A percentile compares a stretch with the other conserved stretches of the same genome.
Evolutionary conservation across 2,888 invertebrate genomes (phyloP).

Genomic region (Elegia similella): DNA sequence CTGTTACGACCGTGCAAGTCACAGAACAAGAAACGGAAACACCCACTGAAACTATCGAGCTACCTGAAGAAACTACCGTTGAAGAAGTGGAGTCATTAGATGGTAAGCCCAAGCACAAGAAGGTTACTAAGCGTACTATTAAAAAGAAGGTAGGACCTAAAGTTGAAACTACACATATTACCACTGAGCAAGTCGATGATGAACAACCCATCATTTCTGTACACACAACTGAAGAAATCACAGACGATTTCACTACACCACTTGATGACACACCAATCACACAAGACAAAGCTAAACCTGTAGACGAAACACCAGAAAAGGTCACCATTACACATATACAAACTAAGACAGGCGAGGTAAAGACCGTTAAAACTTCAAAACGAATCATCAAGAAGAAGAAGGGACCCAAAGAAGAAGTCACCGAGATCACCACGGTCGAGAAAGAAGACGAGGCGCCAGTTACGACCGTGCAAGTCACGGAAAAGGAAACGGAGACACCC

Average conservation of each 20-base stretch:
- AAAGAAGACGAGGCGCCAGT: slow-evolving; percentile 11
- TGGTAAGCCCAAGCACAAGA: slow-evolving; percentile 41
- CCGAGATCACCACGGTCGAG: slow-evolving; percentile 10
- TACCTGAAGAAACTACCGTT: slow-evolving; percentile 29
- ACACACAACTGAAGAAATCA: slow-evolving; percentile 27
- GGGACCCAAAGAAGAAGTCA: slow-evolving; percentile 31
- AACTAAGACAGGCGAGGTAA: slow-evolving; percentile 46
- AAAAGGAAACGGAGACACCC: neutral
- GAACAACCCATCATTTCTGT: slow-evolving; percentile 25
- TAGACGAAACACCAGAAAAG: slow-evolving; percentile 42
- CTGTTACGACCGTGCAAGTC: slow-evolving; percentile 20
- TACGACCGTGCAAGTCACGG: slow-evolving; percentile 1
- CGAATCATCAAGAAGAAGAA: slow-evolving; percentile 37
- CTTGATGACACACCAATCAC: slow-evolving; percentile 23
- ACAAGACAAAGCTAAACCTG: slow-evolving; percentile 36
- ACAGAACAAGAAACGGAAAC: slow-evolving; percentile 27
- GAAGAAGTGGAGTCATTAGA: slow-evolving; percentile 36
- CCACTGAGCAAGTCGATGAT: slow-evolving; percentile 46
- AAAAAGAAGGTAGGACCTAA: slow-evolving; percentile 47
- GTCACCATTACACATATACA: slow-evolving; percentile 54
- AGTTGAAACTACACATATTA: slow-evolving; percentile 29
- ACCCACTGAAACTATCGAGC: neutral
- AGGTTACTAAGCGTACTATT: slow-evolving; percentile 49
- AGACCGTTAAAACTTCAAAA: slow-evolving; percentile 29
- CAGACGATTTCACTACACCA: slow-evolving; percentile 27